phyloP scores from a whole-genome alignment of 92 coral and sea anemone species.

The Nematostella vectensis region DNA sequence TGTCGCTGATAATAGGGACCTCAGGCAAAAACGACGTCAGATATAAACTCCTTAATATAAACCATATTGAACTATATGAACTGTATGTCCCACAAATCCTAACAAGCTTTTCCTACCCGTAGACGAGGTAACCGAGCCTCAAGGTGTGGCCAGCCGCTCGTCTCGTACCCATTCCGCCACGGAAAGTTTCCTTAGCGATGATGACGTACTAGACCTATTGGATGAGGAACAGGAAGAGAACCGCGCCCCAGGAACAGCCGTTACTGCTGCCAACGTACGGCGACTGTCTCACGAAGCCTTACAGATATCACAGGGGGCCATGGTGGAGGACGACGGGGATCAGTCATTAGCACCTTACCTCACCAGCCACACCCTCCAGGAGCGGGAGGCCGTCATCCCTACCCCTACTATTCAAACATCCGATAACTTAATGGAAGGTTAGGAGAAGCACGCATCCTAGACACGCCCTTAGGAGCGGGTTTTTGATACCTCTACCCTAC shows the following conservation, averaged over 20 bases:
- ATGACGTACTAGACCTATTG: constrained; percentile 91
- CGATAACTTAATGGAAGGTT: too few species aligned
- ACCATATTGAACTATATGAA: too few species aligned
- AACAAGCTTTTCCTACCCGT: too few species aligned
- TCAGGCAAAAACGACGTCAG: too few species aligned
- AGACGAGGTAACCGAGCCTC: constrained; percentile 29
- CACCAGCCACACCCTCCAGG: neutral
- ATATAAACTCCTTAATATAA: too few species aligned
- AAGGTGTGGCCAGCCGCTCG: constrained; percentile 32
- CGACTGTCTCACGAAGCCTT: constrained; percentile 8
- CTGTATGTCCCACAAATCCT: too few species aligned
- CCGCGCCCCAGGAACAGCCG: constrained; percentile 13
- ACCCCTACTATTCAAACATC: too few species aligned
- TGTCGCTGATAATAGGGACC: too few species aligned
- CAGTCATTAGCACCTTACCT: neutral
- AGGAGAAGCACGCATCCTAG: too few species aligned
- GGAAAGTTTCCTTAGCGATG: constrained; percentile 88
- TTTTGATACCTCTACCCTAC: neutral
- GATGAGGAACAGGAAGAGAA: constrained; percentile 66
- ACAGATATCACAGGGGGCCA: neutral
- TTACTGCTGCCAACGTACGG: constrained; percentile 20
- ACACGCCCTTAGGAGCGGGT: constrained; percentile 7
- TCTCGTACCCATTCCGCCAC: constrained; percentile 63
- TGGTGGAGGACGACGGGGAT: neutral
- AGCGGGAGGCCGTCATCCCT: too few species aligned